phyloP scores from a whole-genome alignment of 1,140 invertebrate genomes.

The Asobara japonica region DNA sequence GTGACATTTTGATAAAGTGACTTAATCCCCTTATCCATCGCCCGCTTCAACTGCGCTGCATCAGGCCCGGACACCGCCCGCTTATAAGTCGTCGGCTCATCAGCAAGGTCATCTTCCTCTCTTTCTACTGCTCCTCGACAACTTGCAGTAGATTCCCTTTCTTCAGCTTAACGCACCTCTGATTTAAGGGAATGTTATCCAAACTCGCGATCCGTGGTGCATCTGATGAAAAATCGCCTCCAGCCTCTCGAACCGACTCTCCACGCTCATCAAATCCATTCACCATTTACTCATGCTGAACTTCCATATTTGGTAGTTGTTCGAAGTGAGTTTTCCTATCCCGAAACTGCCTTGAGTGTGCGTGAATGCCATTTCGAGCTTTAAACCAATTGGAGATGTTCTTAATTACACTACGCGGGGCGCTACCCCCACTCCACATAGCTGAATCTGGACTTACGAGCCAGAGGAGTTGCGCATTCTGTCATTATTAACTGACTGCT shows the following conservation, averaged over 20 bases:
- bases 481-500: not conserved
- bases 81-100: not conserved
- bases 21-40: not conserved
- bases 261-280: too few relatives aligned
- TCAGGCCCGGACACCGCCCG: not conserved
- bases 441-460: too few relatives aligned
- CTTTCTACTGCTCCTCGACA: not conserved
- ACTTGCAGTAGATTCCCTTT: not conserved
- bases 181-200: too few relatives aligned
- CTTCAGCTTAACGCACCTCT: not conserved
- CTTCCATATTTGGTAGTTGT: conserved; percentile 20
- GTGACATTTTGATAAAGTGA: not conserved
- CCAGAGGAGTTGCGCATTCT: too few relatives aligned
- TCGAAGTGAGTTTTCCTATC: conserved; percentile 21
- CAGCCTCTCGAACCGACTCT: too few relatives aligned
- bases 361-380: too few relatives aligned
- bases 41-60: not conserved
- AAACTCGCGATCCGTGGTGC: too few relatives aligned
- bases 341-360: not conserved
- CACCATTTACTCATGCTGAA: not conserved
- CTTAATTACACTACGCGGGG: too few relatives aligned
- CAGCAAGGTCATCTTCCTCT: not conserved
- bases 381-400: too few relatives aligned
- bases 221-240: too few relatives aligned
- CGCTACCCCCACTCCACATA: too few relatives aligned